These are phyloP conservation scores for Stenodema calcarata DNA, from an alignment of 2,888 invertebrate genomes.

Conservation along the genomic window DNA sequence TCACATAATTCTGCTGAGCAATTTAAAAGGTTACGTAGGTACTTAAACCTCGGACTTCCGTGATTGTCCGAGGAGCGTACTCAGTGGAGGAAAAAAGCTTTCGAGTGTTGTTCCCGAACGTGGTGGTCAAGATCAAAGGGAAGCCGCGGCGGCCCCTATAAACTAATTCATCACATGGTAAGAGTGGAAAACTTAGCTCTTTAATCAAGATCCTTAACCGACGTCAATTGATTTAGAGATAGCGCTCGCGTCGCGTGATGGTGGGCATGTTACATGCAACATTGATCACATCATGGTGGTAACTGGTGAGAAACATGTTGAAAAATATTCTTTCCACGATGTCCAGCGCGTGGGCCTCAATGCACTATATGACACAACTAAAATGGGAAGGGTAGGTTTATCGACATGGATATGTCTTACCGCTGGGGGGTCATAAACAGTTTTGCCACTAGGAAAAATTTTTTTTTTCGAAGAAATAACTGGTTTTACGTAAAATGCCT, in stretches of 20 bases:
- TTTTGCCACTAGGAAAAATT: too few species aligned
- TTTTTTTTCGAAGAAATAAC: too few species aligned
- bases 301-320: too few species aligned
- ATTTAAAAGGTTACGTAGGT: background rate
- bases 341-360: too few species aligned
- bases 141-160: slow-evolving; percentile 16
- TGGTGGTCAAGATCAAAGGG: slow-evolving; percentile 46
- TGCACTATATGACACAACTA: too few species aligned
- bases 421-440: too few species aligned
- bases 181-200: slow-evolving; percentile 36
- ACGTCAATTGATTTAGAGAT: slow-evolving; percentile 46
- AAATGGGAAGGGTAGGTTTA: too few species aligned
- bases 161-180: slow-evolving; percentile 48
- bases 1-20: background rate
- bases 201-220: slow-evolving; percentile 44
- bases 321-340: too few species aligned
- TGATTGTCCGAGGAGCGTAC: slow-evolving; percentile 10
- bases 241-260: slow-evolving; percentile 38
- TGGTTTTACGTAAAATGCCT: too few species aligned
- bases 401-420: too few species aligned
- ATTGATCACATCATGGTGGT: background rate
- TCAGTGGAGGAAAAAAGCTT: slow-evolving; percentile 1
- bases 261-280: background rate
- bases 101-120: slow-evolving; percentile 22
- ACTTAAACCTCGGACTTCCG: background rate